Percentiles rank a stretch among this genome's conserved stretches.
Evolutionary conservation across 1,140 invertebrate species (phyloP).

Genomic region (Bombus balteatus): DNA sequence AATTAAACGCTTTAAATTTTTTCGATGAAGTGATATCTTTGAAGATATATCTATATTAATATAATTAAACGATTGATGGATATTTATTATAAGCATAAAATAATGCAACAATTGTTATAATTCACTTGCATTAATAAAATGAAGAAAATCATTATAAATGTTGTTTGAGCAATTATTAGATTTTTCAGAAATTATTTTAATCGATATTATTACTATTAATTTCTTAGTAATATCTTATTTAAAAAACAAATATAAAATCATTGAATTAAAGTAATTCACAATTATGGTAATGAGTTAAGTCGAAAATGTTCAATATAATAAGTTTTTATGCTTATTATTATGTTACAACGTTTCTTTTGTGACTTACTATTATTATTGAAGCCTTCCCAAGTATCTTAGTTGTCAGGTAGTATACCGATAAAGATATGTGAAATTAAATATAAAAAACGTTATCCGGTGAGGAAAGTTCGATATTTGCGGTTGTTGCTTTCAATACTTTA

Average conservation of each 20-base stretch:
- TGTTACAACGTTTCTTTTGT: neutral
- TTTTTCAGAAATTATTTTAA: neutral
- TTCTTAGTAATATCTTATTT: neutral
- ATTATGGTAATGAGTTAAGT: neutral
- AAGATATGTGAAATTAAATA: neutral
- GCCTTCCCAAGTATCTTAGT: neutral
- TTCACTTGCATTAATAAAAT: neutral
- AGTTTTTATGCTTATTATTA: neutral
- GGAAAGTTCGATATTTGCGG: neutral
- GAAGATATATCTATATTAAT: neutral
- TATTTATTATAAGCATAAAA: neutral
- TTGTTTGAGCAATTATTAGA: neutral
- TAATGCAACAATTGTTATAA: neutral
- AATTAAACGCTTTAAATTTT: neutral
- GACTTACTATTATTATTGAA: neutral
- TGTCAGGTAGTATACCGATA: neutral
- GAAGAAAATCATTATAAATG: neutral
- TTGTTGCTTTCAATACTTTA: neutral
- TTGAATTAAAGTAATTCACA: neutral
- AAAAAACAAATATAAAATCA: neutral
- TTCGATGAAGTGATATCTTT: neutral
- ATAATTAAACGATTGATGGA: no score
- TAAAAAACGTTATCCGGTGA: neutral
- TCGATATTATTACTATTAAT: constrained; percentile 7
- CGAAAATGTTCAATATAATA: neutral